A percentile compares a stretch with the other conserved stretches of the same genome.
phyloP scores from a whole-genome alignment of 2,888 invertebrate genomes.

The Heteromurus nitidus region DNA sequence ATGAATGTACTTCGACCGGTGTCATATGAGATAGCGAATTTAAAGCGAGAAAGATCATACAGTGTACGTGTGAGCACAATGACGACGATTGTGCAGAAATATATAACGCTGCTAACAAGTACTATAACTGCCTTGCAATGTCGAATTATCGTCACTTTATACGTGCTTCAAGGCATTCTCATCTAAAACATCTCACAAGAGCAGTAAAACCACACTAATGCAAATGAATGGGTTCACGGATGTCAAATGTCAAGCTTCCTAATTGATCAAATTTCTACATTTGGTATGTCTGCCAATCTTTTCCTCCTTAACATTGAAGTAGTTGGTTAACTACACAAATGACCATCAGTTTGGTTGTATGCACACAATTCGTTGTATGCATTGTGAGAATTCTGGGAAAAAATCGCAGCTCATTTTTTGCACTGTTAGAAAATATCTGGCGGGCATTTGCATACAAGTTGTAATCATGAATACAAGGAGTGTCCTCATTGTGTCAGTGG shows the following conservation, averaged over 20 bases:
- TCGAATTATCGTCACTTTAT: neutral
- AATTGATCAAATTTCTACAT: slow-evolving; percentile 40
- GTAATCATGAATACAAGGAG: slow-evolving; percentile 44
- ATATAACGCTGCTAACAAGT: neutral
- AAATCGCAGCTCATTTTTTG: neutral
- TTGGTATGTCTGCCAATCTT: slow-evolving; percentile 2
- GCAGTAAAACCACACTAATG: neutral
- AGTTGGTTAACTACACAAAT: slow-evolving; percentile 1
- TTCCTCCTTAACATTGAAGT: neutral
- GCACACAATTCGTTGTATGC: neutral
- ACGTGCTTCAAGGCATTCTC: neutral
- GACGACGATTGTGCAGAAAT: neutral
- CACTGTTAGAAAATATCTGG: slow-evolving; percentile 1
- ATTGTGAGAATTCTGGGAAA: neutral
- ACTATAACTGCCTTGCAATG: slow-evolving; percentile 3
- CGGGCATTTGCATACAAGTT: neutral
- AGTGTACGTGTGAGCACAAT: neutral
- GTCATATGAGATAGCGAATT: too few relatives aligned
- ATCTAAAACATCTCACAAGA: neutral
- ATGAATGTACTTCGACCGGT: too few relatives aligned
- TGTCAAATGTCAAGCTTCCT: slow-evolving; percentile 62
- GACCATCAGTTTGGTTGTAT: neutral
- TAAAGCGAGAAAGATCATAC: too few relatives aligned
- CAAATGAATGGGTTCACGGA: slow-evolving; percentile 44
- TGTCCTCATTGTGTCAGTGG: slow-evolving; percentile 24